Conservation (phyloP, 2,113 vertebrate species). For the Holacanthus passer region DNA sequence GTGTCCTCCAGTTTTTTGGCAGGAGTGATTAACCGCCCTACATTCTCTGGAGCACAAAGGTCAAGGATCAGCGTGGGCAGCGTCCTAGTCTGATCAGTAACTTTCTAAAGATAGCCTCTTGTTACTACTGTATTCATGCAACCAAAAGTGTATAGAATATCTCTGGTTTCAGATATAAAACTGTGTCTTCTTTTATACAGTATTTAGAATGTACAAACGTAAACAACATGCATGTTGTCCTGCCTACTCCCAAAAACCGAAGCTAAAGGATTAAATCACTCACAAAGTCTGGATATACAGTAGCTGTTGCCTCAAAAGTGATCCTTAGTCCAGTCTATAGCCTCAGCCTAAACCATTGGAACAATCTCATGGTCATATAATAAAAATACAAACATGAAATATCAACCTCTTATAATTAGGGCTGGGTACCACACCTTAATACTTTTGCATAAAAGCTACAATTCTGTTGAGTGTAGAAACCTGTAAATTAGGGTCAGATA, state of each 20-base stretch:
- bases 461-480: not conserved
- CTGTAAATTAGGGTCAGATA: not conserved
- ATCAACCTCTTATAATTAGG: slow-evolving; percentile 21
- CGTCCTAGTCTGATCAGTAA: not conserved
- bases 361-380: slow-evolving; percentile 46
- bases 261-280: slow-evolving; percentile 35
- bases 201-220: not conserved
- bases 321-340: slow-evolving; percentile 37
- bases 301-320: slow-evolving; percentile 35
- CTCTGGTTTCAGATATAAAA: not conserved
- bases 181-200: not conserved
- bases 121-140: slow-evolving; percentile 48
- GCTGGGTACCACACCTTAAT: slow-evolving; percentile 15
- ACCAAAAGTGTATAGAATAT: not conserved
- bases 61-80: slow-evolving; percentile 79
- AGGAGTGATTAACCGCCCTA: slow-evolving; percentile 97
- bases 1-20: slow-evolving; percentile 99
- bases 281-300: slow-evolving; percentile 36
- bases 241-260: slow-evolving; percentile 22
- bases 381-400: slow-evolving; percentile 33
- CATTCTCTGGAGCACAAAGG: slow-evolving; percentile 97
- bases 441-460: not conserved
- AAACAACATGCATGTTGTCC: slow-evolving; percentile 39
- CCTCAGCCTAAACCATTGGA: slow-evolving; percentile 42
- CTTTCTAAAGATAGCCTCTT: slow-evolving; percentile 7